Conservation (phyloP, 2,888 invertebrate species). For the Nemotelus pantherinus region DNA sequence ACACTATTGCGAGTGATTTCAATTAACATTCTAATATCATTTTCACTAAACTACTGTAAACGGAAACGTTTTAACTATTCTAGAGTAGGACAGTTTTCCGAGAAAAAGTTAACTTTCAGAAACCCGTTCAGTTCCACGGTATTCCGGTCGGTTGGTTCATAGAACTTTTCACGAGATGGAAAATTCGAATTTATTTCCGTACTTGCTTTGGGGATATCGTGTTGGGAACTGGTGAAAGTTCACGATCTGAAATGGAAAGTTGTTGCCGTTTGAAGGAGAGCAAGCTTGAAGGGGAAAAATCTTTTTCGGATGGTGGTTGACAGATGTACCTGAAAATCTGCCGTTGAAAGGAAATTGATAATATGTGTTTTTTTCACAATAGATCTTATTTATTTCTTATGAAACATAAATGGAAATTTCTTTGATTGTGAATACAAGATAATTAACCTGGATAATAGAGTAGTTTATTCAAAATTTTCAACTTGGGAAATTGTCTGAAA, state of each 20-base stretch:
- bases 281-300: background rate
- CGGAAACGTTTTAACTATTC: background rate
- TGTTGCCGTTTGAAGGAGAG: background rate
- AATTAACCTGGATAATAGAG: no score
- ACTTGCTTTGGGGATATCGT: conserved; percentile 17
- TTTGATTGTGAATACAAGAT: no score
- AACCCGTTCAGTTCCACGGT: conserved; percentile 27
- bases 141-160: background rate
- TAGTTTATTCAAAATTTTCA: no score
- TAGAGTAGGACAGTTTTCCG: background rate
- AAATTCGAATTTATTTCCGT: background rate
- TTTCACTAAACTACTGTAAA: background rate
- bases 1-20: conserved; percentile 16
- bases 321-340: no score
- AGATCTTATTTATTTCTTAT: no score
- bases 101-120: conserved; percentile 6
- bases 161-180: background rate
- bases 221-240: conserved; percentile 13
- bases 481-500: no score
- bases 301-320: background rate
- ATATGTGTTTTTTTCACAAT: no score
- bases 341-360: no score
- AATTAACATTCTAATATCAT: background rate
- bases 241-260: background rate
- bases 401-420: no score